Conservation (phyloP, 1,140 invertebrate genomes). For the Lepidotrigona ventralis region DNA sequence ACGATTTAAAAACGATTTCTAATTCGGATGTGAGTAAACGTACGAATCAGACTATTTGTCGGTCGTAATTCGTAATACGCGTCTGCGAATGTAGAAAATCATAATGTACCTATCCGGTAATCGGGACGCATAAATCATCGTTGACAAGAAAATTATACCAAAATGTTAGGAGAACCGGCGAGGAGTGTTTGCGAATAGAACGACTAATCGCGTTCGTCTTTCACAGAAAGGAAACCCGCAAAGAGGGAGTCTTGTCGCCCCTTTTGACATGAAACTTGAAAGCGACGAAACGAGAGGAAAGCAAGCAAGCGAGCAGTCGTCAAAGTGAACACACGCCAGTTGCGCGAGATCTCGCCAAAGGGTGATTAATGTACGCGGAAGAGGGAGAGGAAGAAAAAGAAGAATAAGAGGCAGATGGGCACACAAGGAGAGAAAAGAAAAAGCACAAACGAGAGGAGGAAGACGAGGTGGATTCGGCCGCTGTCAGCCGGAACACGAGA, state of each 20-base stretch:
- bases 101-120: neutral
- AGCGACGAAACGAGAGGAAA: neutral
- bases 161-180: neutral
- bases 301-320: neutral
- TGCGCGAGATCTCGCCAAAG: slow-evolving; percentile 39
- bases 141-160: neutral
- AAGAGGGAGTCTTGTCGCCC: neutral
- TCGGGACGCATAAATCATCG: neutral
- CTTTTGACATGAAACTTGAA: neutral
- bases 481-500: slow-evolving; percentile 15
- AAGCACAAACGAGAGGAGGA: neutral
- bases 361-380: slow-evolving; percentile 57
- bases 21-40: neutral
- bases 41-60: neutral
- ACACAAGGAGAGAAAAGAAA: neutral
- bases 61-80: neutral
- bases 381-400: slow-evolving; percentile 24
- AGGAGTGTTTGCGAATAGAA: neutral
- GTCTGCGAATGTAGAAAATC: neutral
- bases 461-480: slow-evolving; percentile 4
- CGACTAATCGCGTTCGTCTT: neutral
- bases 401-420: neutral
- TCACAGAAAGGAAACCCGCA: too few relatives aligned
- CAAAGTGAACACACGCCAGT: slow-evolving; percentile 4
- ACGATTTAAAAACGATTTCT: neutral